These are phyloP conservation scores for Danaus chrysippus DNA, from an alignment of 2,888 invertebrate genomes.

Conservation along the genomic window DNA sequence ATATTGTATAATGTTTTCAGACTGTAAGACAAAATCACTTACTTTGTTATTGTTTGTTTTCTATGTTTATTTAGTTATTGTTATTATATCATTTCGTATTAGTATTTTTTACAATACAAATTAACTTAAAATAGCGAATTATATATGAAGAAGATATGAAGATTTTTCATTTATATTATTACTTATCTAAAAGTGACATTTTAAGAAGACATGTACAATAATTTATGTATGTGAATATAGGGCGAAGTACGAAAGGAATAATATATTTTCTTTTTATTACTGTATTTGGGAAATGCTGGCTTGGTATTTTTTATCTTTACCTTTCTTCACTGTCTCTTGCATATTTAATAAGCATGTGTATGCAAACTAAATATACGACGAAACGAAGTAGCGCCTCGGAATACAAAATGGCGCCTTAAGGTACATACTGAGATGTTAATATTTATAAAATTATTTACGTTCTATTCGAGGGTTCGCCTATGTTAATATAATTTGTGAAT, in stretches of 20 bases:
- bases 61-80: neutral
- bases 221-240: neutral
- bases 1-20: neutral
- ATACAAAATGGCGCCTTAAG: too few species aligned
- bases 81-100: too few species aligned
- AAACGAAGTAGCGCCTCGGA: neutral
- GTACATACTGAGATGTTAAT: too few species aligned
- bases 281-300: neutral
- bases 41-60: neutral
- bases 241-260: neutral
- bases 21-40: neutral
- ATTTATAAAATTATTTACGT: too few species aligned
- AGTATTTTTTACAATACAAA: too few species aligned
- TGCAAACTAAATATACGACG: neutral
- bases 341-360: neutral
- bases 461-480: too few species aligned
- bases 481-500: too few species aligned
- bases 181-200: neutral
- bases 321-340: neutral
- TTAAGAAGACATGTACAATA: neutral
- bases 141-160: too few species aligned
- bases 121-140: too few species aligned
- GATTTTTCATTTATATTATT: neutral
- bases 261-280: slow-evolving; percentile 5
- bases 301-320: neutral